These are phyloP conservation scores for Pseudomugil tenellus DNA, from an alignment of 2,797 vertebrate genomes.

Conservation along the genomic window DNA sequence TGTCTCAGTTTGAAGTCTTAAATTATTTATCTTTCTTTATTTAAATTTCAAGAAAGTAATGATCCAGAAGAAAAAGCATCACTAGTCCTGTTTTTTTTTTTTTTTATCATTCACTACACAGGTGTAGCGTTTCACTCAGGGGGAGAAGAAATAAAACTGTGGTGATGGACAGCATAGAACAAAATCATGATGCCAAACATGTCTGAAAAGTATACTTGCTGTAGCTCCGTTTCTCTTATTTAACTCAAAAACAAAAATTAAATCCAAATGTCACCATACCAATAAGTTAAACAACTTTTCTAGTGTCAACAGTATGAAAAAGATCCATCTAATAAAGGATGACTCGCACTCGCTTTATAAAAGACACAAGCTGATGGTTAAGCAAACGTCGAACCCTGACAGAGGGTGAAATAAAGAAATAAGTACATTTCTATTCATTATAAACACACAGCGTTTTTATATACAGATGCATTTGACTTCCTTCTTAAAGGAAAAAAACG, in stretches of 20 bases:
- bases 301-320: constrained; percentile 57
- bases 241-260: constrained; percentile 48
- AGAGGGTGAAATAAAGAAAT: constrained; percentile 73
- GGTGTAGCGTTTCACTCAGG: neutral
- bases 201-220: constrained; percentile 3
- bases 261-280: constrained; percentile 59
- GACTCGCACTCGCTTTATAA: constrained; percentile 59
- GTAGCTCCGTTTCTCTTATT: constrained; percentile 44
- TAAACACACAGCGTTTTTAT: constrained; percentile 84
- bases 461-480: constrained; percentile 77
- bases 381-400: constrained; percentile 67
- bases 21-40: neutral
- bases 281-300: constrained; percentile 72
- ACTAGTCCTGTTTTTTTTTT: neutral
- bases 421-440: constrained; percentile 72
- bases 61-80: neutral
- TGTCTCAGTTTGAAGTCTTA: neutral
- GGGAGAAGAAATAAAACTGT: neutral
- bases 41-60: neutral
- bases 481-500: constrained; percentile 79
- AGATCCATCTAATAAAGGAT: constrained; percentile 62
- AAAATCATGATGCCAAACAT: constrained; percentile 10
- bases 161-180: constrained; percentile 15
- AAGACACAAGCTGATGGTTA: constrained; percentile 59
- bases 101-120: neutral